Base-by-base conservation (phyloP, 2,888 invertebrate species). In the Drosophila prostipennis region DNA sequence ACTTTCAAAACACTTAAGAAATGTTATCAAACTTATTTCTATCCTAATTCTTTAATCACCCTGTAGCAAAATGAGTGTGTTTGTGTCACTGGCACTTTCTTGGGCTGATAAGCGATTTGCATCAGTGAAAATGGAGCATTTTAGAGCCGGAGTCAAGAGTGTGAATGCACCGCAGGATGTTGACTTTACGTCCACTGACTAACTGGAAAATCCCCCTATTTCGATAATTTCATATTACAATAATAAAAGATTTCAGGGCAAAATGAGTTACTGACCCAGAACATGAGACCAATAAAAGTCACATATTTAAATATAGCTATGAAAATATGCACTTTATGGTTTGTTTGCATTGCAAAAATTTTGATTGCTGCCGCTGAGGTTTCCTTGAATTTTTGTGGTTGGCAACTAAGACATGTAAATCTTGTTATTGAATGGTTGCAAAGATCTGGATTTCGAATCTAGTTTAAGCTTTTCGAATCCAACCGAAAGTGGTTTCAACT, bases 141-240 rank as follows among this genome's bases (percentile, higher is more conserved):
- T 81, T 79, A 78, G 77, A 74, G 83, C 68, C 72, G 64, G 40
- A 46, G 68, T 29, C 36, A 42, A 26, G 40, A 72, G 77, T 73
- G 86, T 87, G 88, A 90, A 89, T 88, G 87, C 85, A 81, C 85
- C 83, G 78, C 83, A 90, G 90, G 89, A 89, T 90, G 89, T 89
- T 89, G 89, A 90, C 89, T 87, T 77, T 64, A 68, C 59, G 63
- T 55, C 54, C 46, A 46, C 23, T 57, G 32, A 48, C 34, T 34
- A 16, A 34, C 32, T 48, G 49, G 26, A 56, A 49, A 49, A 51
- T 42, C 16, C 53, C 14, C 32, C 19, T 16, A 14, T 55, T 16
- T 80, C 58, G 71, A 76, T 76, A 56, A 72, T 53, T 61, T 0
- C 13, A 13, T 37, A 36, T 45, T 11, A n/a, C 26, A n/a, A 6